phyloP scores from a whole-genome alignment of 2,888 invertebrate species.

The Protodeltote pygarga region DNA sequence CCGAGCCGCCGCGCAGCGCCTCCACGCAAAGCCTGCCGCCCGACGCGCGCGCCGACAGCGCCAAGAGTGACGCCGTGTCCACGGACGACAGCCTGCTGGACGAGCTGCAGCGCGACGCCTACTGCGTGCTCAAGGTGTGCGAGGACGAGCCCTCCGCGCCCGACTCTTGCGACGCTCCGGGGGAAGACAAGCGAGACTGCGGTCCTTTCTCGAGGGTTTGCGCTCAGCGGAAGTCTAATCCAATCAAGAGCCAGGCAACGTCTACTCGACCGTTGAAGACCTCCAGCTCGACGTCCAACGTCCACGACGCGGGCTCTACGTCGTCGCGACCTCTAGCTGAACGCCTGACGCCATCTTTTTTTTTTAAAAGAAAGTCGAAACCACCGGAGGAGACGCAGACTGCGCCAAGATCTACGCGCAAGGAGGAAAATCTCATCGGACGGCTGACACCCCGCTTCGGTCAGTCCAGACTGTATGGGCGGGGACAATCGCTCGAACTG shows the following conservation, averaged over 20 bases:
- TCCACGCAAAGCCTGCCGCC: conserved; percentile 86
- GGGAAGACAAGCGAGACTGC: conserved; percentile 49
- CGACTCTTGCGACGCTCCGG: conserved; percentile 35
- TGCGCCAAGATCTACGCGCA: conserved; percentile 56
- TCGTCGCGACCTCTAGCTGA: conserved; percentile 75
- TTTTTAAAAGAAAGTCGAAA: conserved; percentile 79
- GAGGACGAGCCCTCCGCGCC: conserved; percentile 67
- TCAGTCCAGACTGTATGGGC: conserved; percentile 75
- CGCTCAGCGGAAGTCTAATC: conserved; percentile 81
- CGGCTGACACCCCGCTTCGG: conserved; percentile 80
- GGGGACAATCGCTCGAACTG: conserved; percentile 80
- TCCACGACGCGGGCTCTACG: conserved; percentile 72
- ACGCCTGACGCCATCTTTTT: conserved; percentile 80
- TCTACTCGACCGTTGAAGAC: conserved; percentile 72
- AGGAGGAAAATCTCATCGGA: conserved; percentile 79
- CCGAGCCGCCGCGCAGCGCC: conserved; percentile 82
- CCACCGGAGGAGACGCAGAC: conserved; percentile 62
- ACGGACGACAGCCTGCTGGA: conserved; percentile 80
- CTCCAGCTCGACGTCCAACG: conserved; percentile 81
- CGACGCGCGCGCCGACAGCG: conserved; percentile 85
- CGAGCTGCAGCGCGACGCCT: conserved; percentile 76
- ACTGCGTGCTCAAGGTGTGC: conserved; percentile 77
- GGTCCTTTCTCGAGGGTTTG: conserved; percentile 77
- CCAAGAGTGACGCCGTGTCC: conserved; percentile 72
- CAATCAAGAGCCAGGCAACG: conserved; percentile 70